Percentiles rank a stretch among this genome's conserved stretches.
Evolutionary conservation across 2,888 invertebrate species (phyloP).

Genomic region (Metacarcinus magister): DNA sequence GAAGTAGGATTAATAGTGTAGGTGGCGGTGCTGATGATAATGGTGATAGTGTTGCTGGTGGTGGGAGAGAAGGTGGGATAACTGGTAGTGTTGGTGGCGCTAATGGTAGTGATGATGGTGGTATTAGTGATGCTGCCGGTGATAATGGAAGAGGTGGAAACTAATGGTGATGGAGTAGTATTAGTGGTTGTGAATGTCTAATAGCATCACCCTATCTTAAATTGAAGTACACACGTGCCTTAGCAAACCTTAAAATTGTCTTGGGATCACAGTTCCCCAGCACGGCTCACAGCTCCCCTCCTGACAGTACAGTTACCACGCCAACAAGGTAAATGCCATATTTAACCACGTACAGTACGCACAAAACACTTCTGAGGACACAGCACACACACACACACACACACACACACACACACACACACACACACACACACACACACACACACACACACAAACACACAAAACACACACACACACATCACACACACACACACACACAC

Average conservation of each 20-base stretch:
- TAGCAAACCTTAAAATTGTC: neutral
- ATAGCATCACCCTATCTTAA: neutral
- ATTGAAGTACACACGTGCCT: neutral
- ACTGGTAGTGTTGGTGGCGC: neutral
- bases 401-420: too few relatives aligned
- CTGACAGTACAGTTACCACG: neutral
- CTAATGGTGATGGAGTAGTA: neutral
- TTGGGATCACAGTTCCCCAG: neutral
- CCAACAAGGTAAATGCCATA: neutral
- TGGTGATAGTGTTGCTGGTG: neutral
- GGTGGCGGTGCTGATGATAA: neutral
- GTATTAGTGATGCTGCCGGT: neutral
- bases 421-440: too few relatives aligned
- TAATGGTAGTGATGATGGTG: neutral
- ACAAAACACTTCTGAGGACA: too few relatives aligned
- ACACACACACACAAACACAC: neutral
- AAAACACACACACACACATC: neutral
- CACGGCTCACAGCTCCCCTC: neutral
- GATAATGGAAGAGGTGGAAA: neutral
- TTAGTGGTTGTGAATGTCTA: neutral
- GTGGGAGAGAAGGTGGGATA: too few relatives aligned
- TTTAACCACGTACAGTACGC: neutral
- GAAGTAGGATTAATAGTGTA: neutral
- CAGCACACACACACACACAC: too few relatives aligned
- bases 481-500: too few relatives aligned